phyloP scores from a whole-genome alignment of 2,888 invertebrate species.

The Drosophila setosimentum region DNA sequence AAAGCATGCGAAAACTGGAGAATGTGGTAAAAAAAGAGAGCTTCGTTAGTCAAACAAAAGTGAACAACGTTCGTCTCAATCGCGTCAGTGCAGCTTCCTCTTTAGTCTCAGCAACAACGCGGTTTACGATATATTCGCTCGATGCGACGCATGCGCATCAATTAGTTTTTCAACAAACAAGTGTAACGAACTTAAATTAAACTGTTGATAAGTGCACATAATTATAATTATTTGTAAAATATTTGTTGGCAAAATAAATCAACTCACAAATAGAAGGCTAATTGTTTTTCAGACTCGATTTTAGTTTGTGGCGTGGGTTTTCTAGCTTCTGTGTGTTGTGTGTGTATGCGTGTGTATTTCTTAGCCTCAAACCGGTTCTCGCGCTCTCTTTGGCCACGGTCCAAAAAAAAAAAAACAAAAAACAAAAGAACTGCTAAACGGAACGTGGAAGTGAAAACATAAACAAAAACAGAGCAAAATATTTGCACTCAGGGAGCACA shows the following conservation, averaged over 20 bases:
- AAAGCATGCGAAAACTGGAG: constrained; percentile 23
- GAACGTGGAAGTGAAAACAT: constrained; percentile 70
- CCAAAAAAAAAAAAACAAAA: constrained; percentile 27
- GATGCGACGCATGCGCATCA: constrained; percentile 37
- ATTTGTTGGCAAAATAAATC: constrained; percentile 15
- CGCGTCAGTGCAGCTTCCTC: constrained; percentile 43
- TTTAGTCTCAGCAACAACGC: constrained; percentile 49
- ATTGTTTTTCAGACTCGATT: constrained; percentile 48
- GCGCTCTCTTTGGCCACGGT: constrained; percentile 38
- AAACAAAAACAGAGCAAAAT: constrained; percentile 67
- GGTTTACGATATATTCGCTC: constrained; percentile 32
- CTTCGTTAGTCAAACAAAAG: constrained; percentile 29
- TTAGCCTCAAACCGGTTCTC: constrained; percentile 64
- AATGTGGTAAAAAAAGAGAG: constrained; percentile 29
- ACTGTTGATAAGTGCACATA: background rate
- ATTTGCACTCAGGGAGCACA: constrained; percentile 40
- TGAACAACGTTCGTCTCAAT: background rate
- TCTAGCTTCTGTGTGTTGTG: constrained; percentile 35
- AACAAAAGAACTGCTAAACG: constrained; percentile 24
- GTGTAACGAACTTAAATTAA: constrained; percentile 3
- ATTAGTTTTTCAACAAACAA: constrained; percentile 25
- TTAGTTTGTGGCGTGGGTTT: constrained; percentile 53
- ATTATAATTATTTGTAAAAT: background rate
- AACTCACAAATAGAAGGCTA: constrained; percentile 26
- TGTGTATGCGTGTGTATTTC: constrained; percentile 61